These are phyloP conservation scores for Hapalemur alaotrensis DNA, from an alignment of 2,797 vertebrate genomes.

Conservation along the genomic window DNA sequence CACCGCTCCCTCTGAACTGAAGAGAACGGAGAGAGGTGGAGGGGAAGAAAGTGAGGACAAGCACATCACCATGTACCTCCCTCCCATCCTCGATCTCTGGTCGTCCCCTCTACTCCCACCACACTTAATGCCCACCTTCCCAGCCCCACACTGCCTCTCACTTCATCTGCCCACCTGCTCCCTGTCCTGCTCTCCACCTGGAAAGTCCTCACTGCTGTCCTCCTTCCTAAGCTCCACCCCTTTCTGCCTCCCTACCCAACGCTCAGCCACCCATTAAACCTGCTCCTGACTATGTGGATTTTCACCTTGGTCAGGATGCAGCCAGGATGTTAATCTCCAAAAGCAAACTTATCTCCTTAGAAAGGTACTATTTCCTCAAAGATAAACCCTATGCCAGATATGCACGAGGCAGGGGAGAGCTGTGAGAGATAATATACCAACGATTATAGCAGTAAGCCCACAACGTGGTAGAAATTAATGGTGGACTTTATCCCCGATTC, in stretches of 20 bases:
- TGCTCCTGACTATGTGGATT: not conserved
- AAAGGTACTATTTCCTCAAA: not conserved
- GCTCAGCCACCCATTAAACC: not conserved
- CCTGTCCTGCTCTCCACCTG: not conserved
- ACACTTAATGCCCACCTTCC: not conserved
- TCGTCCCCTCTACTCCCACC: rapidly evolving
- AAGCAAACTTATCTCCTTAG: not conserved
- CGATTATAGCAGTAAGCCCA: not conserved
- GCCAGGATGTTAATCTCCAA: not conserved
- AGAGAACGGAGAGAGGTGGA: not conserved
- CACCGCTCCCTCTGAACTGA: not conserved
- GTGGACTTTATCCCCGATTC: slow-evolving; percentile 37
- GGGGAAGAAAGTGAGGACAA: not conserved
- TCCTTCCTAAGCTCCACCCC: too few species aligned
- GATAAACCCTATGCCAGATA: not conserved
- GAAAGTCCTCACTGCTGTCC: not conserved
- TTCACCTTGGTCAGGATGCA: not conserved
- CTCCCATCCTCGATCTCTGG: rapidly evolving
- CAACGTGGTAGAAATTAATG: not conserved
- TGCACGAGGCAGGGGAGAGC: not conserved
- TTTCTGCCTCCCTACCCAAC: not conserved
- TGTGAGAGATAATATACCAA: not conserved
- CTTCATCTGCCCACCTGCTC: not conserved
- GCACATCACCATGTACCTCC: rapidly evolving
- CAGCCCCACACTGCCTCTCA: not conserved